phyloP scores from a whole-genome alignment of 2,113 vertebrate species.

The Pterocles gutturalis region DNA sequence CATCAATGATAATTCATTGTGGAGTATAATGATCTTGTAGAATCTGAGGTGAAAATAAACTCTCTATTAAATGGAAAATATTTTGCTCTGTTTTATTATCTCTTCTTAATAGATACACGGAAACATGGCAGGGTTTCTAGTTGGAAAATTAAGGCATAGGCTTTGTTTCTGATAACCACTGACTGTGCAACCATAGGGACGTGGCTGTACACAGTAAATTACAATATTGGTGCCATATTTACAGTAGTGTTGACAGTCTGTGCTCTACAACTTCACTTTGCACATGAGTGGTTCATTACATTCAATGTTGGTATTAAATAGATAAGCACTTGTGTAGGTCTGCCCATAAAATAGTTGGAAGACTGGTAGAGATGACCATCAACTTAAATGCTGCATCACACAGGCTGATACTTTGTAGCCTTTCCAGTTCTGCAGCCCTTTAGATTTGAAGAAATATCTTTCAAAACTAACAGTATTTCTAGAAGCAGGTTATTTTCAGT shows the following conservation, averaged over 20 bases:
- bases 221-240: not conserved
- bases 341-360: not conserved
- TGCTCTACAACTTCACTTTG: not conserved
- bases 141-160: not conserved
- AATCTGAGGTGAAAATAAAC: not conserved
- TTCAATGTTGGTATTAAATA: too few species aligned
- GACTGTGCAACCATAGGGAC: not conserved
- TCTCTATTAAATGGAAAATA: not conserved
- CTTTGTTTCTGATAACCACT: not conserved
- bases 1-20: not conserved
- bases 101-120: not conserved
- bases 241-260: not conserved
- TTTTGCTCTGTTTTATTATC: not conserved
- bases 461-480: not conserved
- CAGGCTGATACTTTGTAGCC: not conserved
- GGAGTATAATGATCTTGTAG: not conserved
- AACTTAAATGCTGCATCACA: not conserved
- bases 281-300: not conserved
- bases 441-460: not conserved
- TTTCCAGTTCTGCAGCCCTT: not conserved
- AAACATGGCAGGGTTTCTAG: not conserved
- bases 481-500: not conserved
- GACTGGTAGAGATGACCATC: not conserved
- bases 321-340: not conserved
- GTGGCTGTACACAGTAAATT: not conserved